Evolutionary conservation across 2,113 vertebrate genomes (phyloP).

Genomic region (Tragelaphus buxtoni): DNA sequence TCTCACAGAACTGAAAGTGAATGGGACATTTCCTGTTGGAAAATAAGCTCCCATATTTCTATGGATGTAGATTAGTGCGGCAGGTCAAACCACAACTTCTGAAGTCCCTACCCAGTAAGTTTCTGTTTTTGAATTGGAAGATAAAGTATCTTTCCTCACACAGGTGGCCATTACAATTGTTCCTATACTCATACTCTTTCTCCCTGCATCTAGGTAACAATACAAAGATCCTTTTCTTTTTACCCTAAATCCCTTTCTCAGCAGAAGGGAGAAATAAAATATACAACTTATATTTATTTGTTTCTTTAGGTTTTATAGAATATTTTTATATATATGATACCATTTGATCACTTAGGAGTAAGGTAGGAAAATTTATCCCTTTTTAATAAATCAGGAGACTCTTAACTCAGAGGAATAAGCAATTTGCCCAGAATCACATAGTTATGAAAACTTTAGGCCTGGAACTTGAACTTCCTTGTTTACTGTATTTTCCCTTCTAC

Average conservation of each 20-base stretch:
- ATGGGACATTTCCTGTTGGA: neutral
- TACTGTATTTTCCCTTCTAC: neutral
- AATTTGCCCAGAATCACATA: neutral
- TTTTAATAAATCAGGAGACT: neutral
- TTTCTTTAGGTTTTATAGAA: neutral
- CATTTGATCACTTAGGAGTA: conserved; percentile 13
- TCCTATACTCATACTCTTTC: neutral
- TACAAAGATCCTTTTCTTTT: neutral
- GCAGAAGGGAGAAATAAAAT: neutral
- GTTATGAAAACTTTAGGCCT: neutral
- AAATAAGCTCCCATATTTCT: neutral
- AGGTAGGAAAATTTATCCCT: neutral
- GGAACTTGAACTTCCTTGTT: neutral
- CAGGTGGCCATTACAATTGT: neutral
- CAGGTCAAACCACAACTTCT: neutral
- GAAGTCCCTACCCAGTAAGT: neutral
- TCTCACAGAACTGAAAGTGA: neutral
- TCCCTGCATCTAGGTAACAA: neutral
- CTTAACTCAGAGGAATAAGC: neutral
- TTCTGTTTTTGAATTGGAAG: neutral
- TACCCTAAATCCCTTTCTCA: neutral
- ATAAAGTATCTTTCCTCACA: neutral
- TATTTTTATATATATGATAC: neutral
- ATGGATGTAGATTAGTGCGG: neutral
- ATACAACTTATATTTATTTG: neutral